A percentile compares a stretch with the other conserved stretches of the same genome.
phyloP scores from a whole-genome alignment of 2,113 vertebrate species.

The Scomber japonicus region DNA sequence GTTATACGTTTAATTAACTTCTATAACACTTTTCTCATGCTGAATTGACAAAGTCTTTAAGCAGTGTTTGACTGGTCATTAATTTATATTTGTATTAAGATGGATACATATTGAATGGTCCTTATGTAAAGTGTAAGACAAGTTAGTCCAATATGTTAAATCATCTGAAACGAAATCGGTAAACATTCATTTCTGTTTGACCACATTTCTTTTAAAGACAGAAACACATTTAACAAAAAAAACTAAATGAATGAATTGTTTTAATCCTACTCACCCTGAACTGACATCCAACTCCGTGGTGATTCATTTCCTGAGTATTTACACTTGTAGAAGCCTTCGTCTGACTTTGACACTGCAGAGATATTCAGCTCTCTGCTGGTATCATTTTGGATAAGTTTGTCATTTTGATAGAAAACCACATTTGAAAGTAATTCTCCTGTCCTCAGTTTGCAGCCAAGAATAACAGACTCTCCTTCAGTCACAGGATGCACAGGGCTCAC shows the following conservation, averaged over 20 bases:
- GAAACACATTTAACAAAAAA: background rate
- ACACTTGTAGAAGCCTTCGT: conserved; percentile 68
- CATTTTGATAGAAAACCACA: conserved; percentile 23
- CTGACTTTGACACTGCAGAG: conserved; percentile 45
- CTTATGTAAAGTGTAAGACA: too few species aligned
- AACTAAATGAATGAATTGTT: too few species aligned
- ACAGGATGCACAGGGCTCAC: conserved; percentile 32
- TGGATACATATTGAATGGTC: too few species aligned
- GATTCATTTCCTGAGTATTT: background rate
- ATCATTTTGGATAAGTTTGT: conserved; percentile 11
- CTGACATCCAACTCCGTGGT: conserved; percentile 55
- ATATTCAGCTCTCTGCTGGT: conserved; percentile 22
- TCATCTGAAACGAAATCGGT: too few species aligned
- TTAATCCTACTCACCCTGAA: background rate
- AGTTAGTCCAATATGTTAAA: too few species aligned
- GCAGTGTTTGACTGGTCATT: too few species aligned
- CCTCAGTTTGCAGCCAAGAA: conserved; percentile 28
- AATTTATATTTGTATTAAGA: too few species aligned
- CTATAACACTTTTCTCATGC: too few species aligned
- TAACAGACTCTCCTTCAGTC: conserved; percentile 31
- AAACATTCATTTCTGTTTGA: too few species aligned
- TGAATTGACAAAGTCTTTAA: too few species aligned
- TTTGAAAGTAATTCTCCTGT: background rate
- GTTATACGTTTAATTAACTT: too few species aligned
- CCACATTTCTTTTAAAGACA: too few species aligned